Conservation (phyloP, 2,113 vertebrate genomes). For the Crotalus viridis region DNA sequence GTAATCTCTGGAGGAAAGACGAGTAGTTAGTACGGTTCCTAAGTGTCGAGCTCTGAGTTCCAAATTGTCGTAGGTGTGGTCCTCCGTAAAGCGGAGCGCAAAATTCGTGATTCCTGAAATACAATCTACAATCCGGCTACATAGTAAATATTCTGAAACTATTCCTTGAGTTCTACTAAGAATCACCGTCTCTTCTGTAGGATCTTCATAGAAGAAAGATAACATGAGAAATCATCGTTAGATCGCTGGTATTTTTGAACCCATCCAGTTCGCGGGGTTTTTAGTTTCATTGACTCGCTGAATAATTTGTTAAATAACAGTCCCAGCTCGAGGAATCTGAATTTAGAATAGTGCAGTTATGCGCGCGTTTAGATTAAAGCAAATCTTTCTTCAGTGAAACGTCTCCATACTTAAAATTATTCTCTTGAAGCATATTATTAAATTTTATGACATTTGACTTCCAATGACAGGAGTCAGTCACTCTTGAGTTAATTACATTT, state of each 20-base stretch:
- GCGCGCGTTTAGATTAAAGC: neutral
- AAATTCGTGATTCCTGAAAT: neutral
- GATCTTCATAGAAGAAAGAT: neutral
- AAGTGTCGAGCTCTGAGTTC: neutral
- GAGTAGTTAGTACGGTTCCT: neutral
- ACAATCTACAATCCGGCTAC: too few species aligned
- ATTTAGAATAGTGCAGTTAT: neutral
- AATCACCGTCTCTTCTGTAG: neutral
- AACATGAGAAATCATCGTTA: neutral
- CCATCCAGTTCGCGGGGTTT: neutral
- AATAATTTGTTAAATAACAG: neutral
- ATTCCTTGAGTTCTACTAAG: neutral
- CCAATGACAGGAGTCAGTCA: neutral
- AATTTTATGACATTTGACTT: neutral
- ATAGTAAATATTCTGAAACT: neutral
- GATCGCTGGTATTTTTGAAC: neutral
- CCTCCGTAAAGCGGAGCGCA: neutral
- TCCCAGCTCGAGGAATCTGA: neutral
- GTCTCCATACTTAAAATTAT: neutral
- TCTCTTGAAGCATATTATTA: neutral
- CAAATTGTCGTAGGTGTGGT: neutral
- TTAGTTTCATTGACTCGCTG: neutral
- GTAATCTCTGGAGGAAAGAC: too few species aligned
- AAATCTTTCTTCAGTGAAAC: neutral
- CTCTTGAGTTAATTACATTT: neutral